Evolutionary conservation across 2,113 vertebrate genomes (phyloP).

Genomic region (Poecilia latipinna): DNA sequence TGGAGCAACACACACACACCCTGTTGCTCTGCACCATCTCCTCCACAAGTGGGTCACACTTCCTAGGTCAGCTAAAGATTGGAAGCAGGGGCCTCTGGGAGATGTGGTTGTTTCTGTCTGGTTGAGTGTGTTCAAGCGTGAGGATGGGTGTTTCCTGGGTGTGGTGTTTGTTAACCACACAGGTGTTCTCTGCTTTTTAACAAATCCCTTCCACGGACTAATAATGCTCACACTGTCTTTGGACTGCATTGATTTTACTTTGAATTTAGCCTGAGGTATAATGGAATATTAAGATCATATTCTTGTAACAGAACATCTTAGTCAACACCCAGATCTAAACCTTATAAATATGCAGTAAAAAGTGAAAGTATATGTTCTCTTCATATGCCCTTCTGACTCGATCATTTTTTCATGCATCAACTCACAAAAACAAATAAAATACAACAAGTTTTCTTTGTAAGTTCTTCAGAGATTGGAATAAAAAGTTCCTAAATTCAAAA

Average conservation of each 20-base stretch:
- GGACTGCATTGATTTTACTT: neutral
- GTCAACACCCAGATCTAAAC: too few species aligned
- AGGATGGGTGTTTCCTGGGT: neutral
- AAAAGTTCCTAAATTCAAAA: too few species aligned
- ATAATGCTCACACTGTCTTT: conserved; percentile 37
- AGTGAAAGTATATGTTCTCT: too few species aligned
- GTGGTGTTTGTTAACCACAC: conserved; percentile 57
- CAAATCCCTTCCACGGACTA: conserved; percentile 39
- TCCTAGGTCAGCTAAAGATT: conserved; percentile 66
- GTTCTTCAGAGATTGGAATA: too few species aligned
- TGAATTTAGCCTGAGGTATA: neutral
- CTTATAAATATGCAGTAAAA: too few species aligned
- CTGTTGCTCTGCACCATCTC: conserved; percentile 30
- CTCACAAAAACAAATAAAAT: too few species aligned
- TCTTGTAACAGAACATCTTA: too few species aligned
- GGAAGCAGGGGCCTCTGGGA: conserved; percentile 58
- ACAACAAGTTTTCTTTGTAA: too few species aligned
- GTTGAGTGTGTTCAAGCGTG: conserved; percentile 4
- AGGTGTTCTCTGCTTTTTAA: conserved; percentile 52
- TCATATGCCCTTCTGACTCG: too few species aligned
- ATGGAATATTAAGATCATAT: too few species aligned
- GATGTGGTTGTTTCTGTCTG: conserved; percentile 42
- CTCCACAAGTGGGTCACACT: conserved; percentile 70
- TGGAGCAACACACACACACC: neutral
- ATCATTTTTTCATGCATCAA: too few species aligned